phyloP scores from a whole-genome alignment of 2,797 vertebrate genomes.

The Euthynnus affinis region DNA sequence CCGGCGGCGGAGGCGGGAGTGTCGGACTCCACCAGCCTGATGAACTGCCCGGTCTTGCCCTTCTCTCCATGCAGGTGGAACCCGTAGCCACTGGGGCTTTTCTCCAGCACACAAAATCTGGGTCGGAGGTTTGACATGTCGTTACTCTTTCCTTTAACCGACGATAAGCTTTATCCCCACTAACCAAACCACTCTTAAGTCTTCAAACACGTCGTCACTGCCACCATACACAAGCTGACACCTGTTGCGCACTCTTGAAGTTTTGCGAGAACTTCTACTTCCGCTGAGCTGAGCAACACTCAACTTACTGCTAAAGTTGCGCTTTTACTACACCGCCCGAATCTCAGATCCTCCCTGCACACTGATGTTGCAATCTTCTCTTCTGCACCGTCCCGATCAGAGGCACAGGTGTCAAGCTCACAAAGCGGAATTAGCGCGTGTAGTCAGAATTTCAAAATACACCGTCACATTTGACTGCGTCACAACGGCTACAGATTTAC shows the following conservation, averaged over 20 bases:
- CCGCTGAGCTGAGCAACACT: slow-evolving; percentile 43
- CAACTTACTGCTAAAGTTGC: slow-evolving; percentile 23
- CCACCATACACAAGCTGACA: slow-evolving; percentile 13
- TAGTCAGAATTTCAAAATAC: slow-evolving; percentile 46
- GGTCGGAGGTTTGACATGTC: slow-evolving; percentile 83
- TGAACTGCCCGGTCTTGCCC: slow-evolving; percentile 92
- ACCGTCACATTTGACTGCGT: neutral
- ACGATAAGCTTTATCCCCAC: slow-evolving; percentile 4
- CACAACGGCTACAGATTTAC: no score
- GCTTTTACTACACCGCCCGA: slow-evolving; percentile 18
- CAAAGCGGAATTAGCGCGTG: neutral
- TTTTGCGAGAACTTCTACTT: slow-evolving; percentile 37
- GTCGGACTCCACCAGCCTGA: slow-evolving; percentile 92
- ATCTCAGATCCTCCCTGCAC: slow-evolving; percentile 29
- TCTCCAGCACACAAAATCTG: slow-evolving; percentile 89
- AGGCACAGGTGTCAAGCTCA: neutral
- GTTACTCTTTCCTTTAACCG: neutral
- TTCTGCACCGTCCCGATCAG: neutral
- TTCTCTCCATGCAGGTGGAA: slow-evolving; percentile 98
- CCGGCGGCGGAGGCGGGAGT: slow-evolving; percentile 90
- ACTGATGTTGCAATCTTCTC: slow-evolving; percentile 33
- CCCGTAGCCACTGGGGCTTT: slow-evolving; percentile 90
- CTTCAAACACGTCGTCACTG: neutral
- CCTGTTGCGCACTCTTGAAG: slow-evolving; percentile 46
- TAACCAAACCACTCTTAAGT: neutral